A percentile compares a stretch with the other conserved stretches of the same genome.
These are phyloP conservation scores for Halcyon malimbica DNA, from an alignment of 2,113 vertebrate species.

Conservation along the genomic window DNA sequence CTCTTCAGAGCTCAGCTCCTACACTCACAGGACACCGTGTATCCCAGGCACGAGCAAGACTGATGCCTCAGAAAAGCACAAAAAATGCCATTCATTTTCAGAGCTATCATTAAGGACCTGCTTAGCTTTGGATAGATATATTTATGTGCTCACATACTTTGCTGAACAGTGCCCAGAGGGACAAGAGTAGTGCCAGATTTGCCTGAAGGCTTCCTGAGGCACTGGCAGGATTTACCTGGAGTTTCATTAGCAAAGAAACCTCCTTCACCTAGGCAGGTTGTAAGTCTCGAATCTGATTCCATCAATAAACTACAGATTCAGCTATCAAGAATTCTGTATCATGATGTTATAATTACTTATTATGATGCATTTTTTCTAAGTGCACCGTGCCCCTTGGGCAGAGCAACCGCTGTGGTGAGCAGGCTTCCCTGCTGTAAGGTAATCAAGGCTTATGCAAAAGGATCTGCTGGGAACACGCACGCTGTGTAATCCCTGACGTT, in stretches of 20 bases:
- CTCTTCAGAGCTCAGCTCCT: not conserved
- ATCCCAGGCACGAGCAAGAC: not conserved
- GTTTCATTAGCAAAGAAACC: not conserved
- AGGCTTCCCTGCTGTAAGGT: not conserved
- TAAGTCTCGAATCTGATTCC: not conserved
- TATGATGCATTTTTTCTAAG: not conserved
- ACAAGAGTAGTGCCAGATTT: not conserved
- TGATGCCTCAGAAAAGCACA: not conserved
- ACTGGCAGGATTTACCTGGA: not conserved
- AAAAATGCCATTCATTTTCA: not conserved
- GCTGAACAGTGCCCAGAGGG: not conserved
- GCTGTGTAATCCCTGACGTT: not conserved
- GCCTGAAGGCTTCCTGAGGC: not conserved
- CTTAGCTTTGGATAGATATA: not conserved
- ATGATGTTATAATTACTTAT: not conserved
- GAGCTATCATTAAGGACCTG: not conserved
- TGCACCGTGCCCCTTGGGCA: not conserved
- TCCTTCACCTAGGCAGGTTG: not conserved
- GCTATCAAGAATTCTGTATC: not conserved
- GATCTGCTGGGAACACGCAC: not conserved
- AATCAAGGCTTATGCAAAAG: not conserved
- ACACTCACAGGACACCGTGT: not conserved
- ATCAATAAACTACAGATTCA: not conserved
- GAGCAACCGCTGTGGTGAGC: fast-evolving
- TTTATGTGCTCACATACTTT: not conserved